These are phyloP conservation scores for Mya arenaria DNA, from an alignment of 1,140 invertebrate genomes.

Conservation along the genomic window DNA sequence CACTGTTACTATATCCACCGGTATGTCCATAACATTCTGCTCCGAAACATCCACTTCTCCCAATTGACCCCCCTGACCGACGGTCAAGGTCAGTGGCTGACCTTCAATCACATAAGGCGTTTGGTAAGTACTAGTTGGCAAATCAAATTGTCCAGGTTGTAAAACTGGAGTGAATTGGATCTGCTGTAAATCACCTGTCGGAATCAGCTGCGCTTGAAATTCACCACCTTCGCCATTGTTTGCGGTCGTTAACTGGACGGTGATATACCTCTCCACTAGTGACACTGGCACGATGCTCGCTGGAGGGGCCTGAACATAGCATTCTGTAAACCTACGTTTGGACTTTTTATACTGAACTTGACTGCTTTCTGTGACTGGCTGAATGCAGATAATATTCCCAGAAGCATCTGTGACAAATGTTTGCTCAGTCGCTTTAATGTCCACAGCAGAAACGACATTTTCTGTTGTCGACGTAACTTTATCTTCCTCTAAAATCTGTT, in stretches of 20 bases:
- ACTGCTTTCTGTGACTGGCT: background rate
- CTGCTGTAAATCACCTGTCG: conserved; percentile 59
- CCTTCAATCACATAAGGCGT: conserved; percentile 75
- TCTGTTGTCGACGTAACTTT: too few relatives aligned
- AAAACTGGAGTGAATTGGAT: conserved; percentile 42
- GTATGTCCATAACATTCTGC: conserved; percentile 47
- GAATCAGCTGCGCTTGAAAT: conserved; percentile 72
- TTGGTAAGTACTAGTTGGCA: conserved; percentile 60
- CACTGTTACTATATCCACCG: conserved; percentile 57
- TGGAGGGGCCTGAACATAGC: conserved; percentile 61
- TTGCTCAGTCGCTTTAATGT: background rate
- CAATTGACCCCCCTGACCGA: conserved; percentile 57
- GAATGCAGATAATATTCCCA: background rate
- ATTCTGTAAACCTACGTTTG: conserved; percentile 49
- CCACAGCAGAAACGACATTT: background rate
- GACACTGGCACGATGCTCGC: conserved; percentile 44
- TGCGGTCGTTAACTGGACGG: conserved; percentile 70
- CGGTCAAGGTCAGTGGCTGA: conserved; percentile 62
- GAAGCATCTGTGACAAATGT: background rate
- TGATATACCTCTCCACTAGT: conserved; percentile 69
- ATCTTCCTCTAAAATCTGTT: too few relatives aligned
- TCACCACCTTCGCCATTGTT: conserved; percentile 62
- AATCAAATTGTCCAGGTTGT: conserved; percentile 21
- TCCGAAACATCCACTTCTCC: conserved; percentile 16
- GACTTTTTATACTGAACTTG: conserved; percentile 18